Evolutionary conservation across 1,140 invertebrate genomes (phyloP).

Genomic region (Drosophila lacertosa): DNA sequence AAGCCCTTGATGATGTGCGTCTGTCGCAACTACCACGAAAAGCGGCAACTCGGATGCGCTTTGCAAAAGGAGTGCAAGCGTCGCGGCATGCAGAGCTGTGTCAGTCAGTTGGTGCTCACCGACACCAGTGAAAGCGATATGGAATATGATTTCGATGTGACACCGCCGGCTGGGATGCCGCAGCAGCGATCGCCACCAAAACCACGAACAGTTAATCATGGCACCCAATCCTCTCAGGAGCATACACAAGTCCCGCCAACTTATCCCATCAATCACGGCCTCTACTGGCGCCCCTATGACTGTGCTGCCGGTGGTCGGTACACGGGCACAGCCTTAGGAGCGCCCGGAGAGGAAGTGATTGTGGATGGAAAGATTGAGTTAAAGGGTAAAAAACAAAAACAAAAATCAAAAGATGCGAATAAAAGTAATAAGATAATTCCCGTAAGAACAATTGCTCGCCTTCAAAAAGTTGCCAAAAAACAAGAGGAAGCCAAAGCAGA

Average conservation of each 20-base stretch:
- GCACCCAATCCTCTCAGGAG: conserved; percentile 61
- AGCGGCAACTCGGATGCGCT: conserved; percentile 43
- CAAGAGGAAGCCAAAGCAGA: background rate
- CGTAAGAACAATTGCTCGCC: no score
- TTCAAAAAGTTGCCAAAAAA: no score
- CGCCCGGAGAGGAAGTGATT: conserved; percentile 46
- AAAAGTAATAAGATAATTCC: no score
- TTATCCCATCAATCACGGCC: conserved; percentile 37
- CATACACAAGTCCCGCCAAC: conserved; percentile 23
- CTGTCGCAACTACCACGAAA: conserved; percentile 61
- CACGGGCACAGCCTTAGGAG: conserved; percentile 44
- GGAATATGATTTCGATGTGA: conserved; percentile 75
- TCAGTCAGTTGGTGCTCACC: conserved; percentile 53
- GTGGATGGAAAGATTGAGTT: conserved; percentile 53
- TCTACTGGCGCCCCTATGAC: conserved; percentile 44
- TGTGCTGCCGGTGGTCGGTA: conserved; percentile 59
- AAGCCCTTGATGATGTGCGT: conserved; percentile 61
- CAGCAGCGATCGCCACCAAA: conserved; percentile 6
- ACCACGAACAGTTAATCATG: conserved; percentile 25
- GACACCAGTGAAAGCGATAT: conserved; percentile 78
- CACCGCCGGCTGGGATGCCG: conserved; percentile 55
- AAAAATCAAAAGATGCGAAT: no score
- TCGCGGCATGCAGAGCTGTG: conserved; percentile 40
- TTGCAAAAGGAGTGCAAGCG: conserved; percentile 59
- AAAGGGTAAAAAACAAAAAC: conserved; percentile 25